A percentile compares a stretch with the other conserved stretches of the same genome.
Conservation (phyloP, 2,113 vertebrate species). For the Ramphastos sulfuratus region DNA sequence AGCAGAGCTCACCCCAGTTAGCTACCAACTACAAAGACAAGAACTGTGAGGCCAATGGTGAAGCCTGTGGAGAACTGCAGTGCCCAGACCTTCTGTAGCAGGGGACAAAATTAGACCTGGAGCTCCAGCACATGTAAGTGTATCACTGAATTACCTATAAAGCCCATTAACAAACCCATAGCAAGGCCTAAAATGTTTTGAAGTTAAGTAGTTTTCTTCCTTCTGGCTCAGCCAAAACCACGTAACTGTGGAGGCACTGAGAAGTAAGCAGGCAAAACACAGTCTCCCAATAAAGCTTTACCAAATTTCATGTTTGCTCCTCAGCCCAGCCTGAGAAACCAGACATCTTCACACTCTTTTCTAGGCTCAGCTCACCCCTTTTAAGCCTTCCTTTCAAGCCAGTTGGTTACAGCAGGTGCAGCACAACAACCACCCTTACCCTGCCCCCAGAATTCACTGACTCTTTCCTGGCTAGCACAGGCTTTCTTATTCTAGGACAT, state of each 20-base stretch:
- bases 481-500: background rate
- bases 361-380: background rate
- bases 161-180: background rate
- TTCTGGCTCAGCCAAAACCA: background rate
- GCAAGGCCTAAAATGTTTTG: background rate
- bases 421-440: background rate
- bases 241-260: fast-evolving
- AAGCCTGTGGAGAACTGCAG: background rate
- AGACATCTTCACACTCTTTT: fast-evolving
- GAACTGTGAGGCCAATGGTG: background rate
- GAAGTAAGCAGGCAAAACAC: background rate
- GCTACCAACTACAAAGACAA: background rate
- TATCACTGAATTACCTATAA: background rate
- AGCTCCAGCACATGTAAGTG: fast-evolving
- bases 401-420: background rate
- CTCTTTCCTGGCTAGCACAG: background rate
- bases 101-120: background rate
- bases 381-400: background rate
- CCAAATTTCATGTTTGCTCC: background rate
- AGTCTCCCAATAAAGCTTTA: background rate
- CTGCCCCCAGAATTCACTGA: background rate
- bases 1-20: background rate
- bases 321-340: background rate
- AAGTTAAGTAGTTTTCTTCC: background rate
- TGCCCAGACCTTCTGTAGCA: background rate